Evolutionary conservation across 1,140 invertebrate genomes (phyloP).

Genomic region (Polypedilum pembai): DNA sequence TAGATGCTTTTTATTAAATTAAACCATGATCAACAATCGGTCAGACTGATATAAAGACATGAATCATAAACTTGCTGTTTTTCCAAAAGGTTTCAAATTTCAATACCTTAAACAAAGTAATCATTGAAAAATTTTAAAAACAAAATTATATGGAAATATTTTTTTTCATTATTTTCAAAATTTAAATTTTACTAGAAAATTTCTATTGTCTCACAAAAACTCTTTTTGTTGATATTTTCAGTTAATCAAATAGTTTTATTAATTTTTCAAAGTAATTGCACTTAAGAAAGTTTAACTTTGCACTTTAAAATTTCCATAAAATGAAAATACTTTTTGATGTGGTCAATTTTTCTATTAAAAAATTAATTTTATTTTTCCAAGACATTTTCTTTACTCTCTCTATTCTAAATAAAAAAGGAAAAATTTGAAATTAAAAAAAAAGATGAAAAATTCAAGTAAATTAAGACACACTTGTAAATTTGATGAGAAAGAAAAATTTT

Average conservation of each 20-base stretch:
- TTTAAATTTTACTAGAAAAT: no score
- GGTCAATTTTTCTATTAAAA: not conserved
- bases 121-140: not conserved
- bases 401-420: no score
- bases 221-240: no score
- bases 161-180: not conserved
- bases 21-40: no score
- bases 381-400: no score
- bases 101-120: no score
- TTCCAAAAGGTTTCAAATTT: no score
- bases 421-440: not conserved
- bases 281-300: not conserved
- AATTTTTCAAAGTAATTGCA: not conserved
- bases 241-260: no score
- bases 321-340: not conserved
- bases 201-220: no score
- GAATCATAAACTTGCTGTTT: no score
- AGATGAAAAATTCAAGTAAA: not conserved
- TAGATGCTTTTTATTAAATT: no score
- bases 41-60: no score
- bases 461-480: not conserved
- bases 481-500: constrained; percentile 2
- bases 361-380: not conserved
- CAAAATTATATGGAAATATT: not conserved
- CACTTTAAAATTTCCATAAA: not conserved